Conservation (phyloP, 2,888 invertebrate species). For the Tiliacea citrago region DNA sequence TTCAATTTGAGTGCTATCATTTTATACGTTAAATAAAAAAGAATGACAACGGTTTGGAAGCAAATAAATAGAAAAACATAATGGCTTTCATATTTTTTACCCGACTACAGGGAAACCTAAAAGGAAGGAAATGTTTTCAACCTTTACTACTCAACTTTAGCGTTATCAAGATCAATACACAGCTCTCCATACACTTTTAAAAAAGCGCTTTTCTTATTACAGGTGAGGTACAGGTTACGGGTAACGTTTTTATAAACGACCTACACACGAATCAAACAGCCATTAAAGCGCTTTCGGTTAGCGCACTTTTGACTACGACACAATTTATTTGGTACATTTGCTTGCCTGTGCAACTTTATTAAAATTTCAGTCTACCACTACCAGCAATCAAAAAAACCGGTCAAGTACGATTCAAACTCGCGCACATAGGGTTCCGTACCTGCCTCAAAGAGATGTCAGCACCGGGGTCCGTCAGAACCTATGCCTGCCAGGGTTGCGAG, state of each 20-base stretch:
- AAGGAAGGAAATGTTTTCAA: background rate
- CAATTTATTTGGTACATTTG: conserved; percentile 25
- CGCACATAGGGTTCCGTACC: background rate
- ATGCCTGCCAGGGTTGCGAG: too few species aligned
- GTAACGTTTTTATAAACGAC: background rate
- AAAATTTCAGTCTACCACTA: conserved; percentile 41
- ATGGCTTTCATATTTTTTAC: background rate
- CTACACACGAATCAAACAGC: conserved; percentile 8
- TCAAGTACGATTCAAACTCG: background rate
- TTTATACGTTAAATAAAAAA: background rate
- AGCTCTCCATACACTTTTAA: background rate
- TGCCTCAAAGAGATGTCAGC: too few species aligned
- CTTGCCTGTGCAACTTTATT: conserved; percentile 20
- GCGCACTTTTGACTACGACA: background rate
- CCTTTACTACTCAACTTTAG: background rate
- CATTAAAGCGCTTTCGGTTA: conserved; percentile 6
- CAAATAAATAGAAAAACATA: background rate
- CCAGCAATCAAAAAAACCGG: conserved; percentile 5
- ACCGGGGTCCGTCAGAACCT: too few species aligned
- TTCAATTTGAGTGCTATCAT: conserved; percentile 14
- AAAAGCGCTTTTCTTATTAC: conserved; percentile 1
- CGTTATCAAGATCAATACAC: background rate
- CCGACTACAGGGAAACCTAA: background rate
- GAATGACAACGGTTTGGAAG: background rate
- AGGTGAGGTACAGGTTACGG: background rate